phyloP scores from a whole-genome alignment of 1,140 invertebrate species.

The Dreissena rostriformis region DNA sequence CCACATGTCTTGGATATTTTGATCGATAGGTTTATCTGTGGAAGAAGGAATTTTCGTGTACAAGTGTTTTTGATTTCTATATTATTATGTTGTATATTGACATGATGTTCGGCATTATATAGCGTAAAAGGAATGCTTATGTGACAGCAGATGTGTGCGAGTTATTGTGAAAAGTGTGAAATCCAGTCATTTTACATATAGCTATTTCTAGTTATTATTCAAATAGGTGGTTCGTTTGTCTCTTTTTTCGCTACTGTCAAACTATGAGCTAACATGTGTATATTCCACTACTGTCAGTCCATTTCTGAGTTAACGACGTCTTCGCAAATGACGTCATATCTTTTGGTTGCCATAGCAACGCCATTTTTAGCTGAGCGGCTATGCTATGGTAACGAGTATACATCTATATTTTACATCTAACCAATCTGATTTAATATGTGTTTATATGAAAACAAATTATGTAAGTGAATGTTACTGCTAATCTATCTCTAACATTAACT shows the following conservation, averaged over 20 bases:
- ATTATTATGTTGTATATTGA: too few species aligned
- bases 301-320: constrained; percentile 51
- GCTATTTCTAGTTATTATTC: not conserved
- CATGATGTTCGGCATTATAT: too few species aligned
- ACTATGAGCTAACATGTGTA: constrained; percentile 48
- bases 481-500: constrained; percentile 62
- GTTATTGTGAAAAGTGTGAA: not conserved
- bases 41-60: too few species aligned
- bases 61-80: too few species aligned
- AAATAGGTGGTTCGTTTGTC: not conserved
- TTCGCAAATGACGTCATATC: constrained; percentile 56
- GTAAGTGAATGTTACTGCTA: constrained; percentile 55
- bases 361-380: constrained; percentile 16
- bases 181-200: not conserved
- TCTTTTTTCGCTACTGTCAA: constrained; percentile 39
- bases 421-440: constrained; percentile 54
- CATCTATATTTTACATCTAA: constrained; percentile 23
- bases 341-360: constrained; percentile 43
- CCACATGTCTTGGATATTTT: too few species aligned
- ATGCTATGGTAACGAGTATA: constrained; percentile 45
- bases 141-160: too few species aligned
- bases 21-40: too few species aligned
- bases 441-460: constrained; percentile 58
- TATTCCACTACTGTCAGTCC: constrained; percentile 28
- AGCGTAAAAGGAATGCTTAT: too few species aligned